Conservation (phyloP, 2,113 vertebrate genomes). For the Melanerpes aurifrons region DNA sequence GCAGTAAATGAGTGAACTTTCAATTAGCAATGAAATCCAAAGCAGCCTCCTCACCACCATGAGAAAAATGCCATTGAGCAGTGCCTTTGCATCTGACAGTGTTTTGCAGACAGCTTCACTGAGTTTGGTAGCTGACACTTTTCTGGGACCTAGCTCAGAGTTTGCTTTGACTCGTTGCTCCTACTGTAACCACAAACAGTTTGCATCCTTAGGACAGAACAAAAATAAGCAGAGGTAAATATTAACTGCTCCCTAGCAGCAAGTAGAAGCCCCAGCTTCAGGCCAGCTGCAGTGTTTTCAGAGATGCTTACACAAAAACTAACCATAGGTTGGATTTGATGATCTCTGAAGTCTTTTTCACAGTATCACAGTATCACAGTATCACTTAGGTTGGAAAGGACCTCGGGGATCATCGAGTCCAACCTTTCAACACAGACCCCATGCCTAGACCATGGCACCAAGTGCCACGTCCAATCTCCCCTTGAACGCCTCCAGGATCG, state of each 20-base stretch:
- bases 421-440: too few species aligned
- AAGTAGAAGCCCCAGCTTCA: not conserved
- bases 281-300: not conserved
- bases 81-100: not conserved
- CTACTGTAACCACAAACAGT: not conserved
- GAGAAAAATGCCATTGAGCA: not conserved
- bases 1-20: not conserved
- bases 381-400: too few species aligned
- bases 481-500: too few species aligned
- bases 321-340: too few species aligned
- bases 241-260: not conserved
- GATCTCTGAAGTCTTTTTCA: too few species aligned
- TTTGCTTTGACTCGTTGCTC: not conserved
- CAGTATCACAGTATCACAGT: too few species aligned
- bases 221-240: not conserved
- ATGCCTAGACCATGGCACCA: too few species aligned
- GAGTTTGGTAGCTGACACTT: not conserved
- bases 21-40: slow-evolving; percentile 47
- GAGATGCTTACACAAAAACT: not conserved
- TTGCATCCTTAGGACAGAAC: not conserved
- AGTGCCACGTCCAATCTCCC: too few species aligned
- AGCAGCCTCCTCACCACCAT: not conserved
- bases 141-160: not conserved
- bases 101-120: not conserved
- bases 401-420: too few species aligned